Evolutionary conservation across 2,797 vertebrate genomes (phyloP).

Genomic region (Pagetopsis macropterus): DNA sequence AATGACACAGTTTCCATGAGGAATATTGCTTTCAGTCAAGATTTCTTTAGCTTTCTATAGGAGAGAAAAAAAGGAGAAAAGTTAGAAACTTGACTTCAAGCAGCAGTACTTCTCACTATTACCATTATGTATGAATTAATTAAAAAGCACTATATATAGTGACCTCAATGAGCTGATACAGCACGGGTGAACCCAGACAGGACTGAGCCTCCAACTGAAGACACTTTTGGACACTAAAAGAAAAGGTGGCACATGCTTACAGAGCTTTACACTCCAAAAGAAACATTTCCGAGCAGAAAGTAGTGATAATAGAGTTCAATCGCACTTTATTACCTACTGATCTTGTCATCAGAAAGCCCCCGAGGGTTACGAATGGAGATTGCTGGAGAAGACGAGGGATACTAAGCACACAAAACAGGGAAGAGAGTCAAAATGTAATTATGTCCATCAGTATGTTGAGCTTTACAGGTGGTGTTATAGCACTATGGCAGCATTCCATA

Average conservation of each 20-base stretch:
- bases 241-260: not conserved
- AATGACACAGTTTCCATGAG: conserved; percentile 95
- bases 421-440: not conserved
- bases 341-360: conserved; percentile 94
- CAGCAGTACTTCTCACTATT: not conserved
- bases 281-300: not conserved
- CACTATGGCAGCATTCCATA: too few species aligned
- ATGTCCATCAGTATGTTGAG: not conserved
- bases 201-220: conserved; percentile 85
- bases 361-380: conserved; percentile 91
- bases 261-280: not conserved
- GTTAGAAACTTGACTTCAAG: not conserved
- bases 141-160: not conserved
- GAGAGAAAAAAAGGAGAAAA: not conserved
- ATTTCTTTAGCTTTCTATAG: conserved; percentile 86
- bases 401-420: conserved; percentile 74
- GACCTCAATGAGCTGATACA: conserved; percentile 98
- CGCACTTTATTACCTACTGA: conserved; percentile 84
- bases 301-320: not conserved
- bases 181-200: conserved; percentile 87
- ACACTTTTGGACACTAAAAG: conserved; percentile 78
- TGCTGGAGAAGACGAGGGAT: conserved; percentile 87
- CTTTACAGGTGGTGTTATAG: not conserved
- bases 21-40: conserved; percentile 95
- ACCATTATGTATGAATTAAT: not conserved